These are phyloP conservation scores for Anabas testudineus DNA, from an alignment of 2,797 vertebrate genomes.

Conservation along the genomic window DNA sequence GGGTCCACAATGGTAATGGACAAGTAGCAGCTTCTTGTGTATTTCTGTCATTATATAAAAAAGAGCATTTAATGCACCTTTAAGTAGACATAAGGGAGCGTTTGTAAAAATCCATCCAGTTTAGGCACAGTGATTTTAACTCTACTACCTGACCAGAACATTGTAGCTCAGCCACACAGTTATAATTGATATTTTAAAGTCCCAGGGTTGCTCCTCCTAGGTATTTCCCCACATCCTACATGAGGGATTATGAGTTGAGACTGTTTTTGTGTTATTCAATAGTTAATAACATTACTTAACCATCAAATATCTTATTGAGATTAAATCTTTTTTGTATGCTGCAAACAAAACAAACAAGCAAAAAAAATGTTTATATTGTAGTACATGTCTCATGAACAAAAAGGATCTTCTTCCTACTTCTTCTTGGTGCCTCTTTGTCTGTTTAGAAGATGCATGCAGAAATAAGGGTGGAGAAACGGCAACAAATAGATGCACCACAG, in stretches of 20 bases:
- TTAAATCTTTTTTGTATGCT: conserved; percentile 23
- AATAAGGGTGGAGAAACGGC: background rate
- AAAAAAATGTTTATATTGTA: too few species aligned
- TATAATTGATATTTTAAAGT: conserved; percentile 31
- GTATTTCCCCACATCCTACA: conserved; percentile 23
- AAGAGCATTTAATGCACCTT: background rate
- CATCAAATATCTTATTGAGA: background rate
- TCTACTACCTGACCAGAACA: background rate
- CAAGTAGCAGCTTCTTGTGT: too few species aligned
- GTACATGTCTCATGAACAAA: conserved; percentile 15
- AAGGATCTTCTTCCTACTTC: background rate
- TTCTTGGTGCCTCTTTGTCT: conserved; percentile 29
- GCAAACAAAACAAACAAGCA: conserved; percentile 5
- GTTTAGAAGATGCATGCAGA: conserved; percentile 17
- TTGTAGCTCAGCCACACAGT: background rate
- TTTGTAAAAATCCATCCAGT: background rate
- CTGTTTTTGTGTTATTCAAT: conserved; percentile 25
- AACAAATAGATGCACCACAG: background rate
- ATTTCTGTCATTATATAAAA: background rate
- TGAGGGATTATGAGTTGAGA: conserved; percentile 10
- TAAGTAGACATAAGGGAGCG: background rate
- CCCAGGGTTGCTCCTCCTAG: background rate
- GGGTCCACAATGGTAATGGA: too few species aligned
- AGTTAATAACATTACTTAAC: conserved; percentile 39
- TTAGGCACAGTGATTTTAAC: background rate